These are phyloP conservation scores for Agrotis clavis DNA, from an alignment of 2,888 invertebrate species.

Conservation along the genomic window DNA sequence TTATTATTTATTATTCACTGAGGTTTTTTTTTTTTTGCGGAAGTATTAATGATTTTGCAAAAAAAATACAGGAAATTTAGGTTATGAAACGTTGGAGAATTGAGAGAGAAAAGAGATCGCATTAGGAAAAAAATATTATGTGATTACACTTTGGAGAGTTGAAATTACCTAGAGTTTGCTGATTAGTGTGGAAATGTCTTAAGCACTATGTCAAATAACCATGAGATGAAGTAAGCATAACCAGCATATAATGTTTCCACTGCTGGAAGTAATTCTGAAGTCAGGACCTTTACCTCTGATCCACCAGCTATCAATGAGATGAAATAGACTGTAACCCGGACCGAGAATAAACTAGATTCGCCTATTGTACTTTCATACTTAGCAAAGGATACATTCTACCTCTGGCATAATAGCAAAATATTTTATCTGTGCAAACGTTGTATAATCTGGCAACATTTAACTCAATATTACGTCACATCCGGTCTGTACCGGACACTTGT, in stretches of 20 bases:
- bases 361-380: background rate
- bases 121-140: too few relatives aligned
- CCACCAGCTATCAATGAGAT: too few relatives aligned
- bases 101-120: background rate
- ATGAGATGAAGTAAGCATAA: too few relatives aligned
- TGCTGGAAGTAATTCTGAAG: too few relatives aligned
- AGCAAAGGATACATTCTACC: background rate
- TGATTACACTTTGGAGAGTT: too few relatives aligned
- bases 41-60: background rate
- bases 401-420: conserved; percentile 18
- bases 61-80: background rate
- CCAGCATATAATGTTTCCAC: too few relatives aligned
- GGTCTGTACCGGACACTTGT: conserved; percentile 19
- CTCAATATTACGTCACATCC: conserved; percentile 33
- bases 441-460: conserved; percentile 55
- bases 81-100: background rate
- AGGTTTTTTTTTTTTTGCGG: conserved; percentile 28
- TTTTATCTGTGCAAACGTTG: conserved; percentile 44
- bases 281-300: too few relatives aligned
- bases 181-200: too few relatives aligned
- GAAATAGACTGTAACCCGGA: too few relatives aligned
- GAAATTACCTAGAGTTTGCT: too few relatives aligned
- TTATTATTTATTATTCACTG: conserved; percentile 63
- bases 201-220: too few relatives aligned
- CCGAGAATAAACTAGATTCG: too few relatives aligned